Evolutionary conservation across 92 coral and sea anemone species (phyloP), one percentile per base, ranked within the genome.

Genomic region (Anthopleura xanthogrammica): DNA sequence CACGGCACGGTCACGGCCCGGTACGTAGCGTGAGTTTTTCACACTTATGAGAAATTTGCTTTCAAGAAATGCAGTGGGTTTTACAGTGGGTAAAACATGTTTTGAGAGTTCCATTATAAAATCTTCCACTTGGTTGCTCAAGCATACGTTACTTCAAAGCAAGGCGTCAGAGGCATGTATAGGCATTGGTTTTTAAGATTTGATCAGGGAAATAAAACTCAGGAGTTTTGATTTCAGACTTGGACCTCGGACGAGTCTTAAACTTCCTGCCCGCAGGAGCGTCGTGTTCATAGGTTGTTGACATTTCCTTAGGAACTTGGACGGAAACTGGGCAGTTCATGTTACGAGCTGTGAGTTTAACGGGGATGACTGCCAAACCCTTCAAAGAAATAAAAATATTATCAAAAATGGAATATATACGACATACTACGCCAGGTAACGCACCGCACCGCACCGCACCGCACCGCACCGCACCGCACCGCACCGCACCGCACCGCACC

Each of bases 171-270:
- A 90, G 80, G 58, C 93, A 87, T 43, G 93, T 90, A 58, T 90
- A 87, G 9, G 90, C 88, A n/a, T 83, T 90, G 48, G 86, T 80
- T 57, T 81, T 80, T 46, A 76, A 66, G 22, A 87, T 76, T 73
- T 90, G 88, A 64, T 82, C 90, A 36, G 94, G 94, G 41, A 91
- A 83, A 64, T 79, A 91, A 77, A 91, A 88, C 65, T 85, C 92
- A 16, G 94, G 94, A 20, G 79, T 78, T 11, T 85, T 89, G 29
- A 88, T 72, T 75, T 91, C 94, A 3, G 94, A 91, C 92, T 91
- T 88, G 50, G 94, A 91, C 70, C 94, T 77, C 77, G 85, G 92
- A 13, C 84, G 87, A 19, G 52, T 75, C 52, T 66, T 87, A 12
- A 65, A 24, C 14, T 29, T 57, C 7, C 50, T 58, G 12, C 48